Evolutionary conservation across 2,888 invertebrate genomes (phyloP), one percentile per base, ranked within the genome.

Genomic region (Drosophila fulvimacula): DNA sequence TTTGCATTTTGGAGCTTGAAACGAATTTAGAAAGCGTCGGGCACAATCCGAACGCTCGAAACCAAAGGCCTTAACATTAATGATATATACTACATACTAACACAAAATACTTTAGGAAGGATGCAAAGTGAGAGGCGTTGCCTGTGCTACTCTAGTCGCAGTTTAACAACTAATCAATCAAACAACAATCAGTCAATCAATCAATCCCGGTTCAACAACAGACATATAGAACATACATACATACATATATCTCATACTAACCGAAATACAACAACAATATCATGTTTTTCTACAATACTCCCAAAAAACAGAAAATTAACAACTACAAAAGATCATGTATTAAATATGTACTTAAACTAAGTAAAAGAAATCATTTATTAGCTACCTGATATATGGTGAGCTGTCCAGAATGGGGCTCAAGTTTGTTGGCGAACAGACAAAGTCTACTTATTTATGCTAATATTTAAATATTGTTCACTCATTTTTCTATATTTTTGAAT

Each of bases 1-100:
- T 48, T 88, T 91, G 91, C 91, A 90, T 90, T 90, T 91, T 85
- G 85, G 89, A 89, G 84, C 81, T 82, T 75, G 69, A 85, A 85
- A 86, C 88, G 89, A 90, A 86, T 86, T 86, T 86, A 86, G 66
- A 81, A 81, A 72, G 79, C 85, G 48, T 48, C 48, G 89, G 88
- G 60, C 73, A 68, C 60, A 62, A 67, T 30, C 42, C 39, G 75
- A 71, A 78, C 86, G 84, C 84, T 82, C 71, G 89, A 76, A 84
- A 84, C 83, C 85, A 83, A 83, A 87, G 83, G 83, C 83, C 83
- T 84, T 84, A 84, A 83, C 81, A 69, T 69, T 77, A 78, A 84
- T 74, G 82, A 87, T 83, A 88, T 83, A 82, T 68, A 59, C 64
- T 69, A 76, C 42, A 69, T 72, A 78, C 84, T 73, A 70, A 80